Conservation (phyloP, 2,888 invertebrate genomes). For the Andrena praecox region DNA sequence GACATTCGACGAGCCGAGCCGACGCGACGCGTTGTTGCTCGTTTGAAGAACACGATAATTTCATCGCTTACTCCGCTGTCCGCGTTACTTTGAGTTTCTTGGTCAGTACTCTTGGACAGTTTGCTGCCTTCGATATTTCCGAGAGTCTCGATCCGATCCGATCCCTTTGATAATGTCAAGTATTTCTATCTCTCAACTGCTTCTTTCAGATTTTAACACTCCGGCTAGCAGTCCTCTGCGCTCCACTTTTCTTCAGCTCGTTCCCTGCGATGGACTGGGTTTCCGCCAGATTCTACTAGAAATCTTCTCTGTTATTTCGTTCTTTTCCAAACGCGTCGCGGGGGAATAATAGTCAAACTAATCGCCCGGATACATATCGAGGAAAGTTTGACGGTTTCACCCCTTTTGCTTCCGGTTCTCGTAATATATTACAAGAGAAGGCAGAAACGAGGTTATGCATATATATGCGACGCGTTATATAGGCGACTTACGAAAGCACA, state of each 20-base stretch:
- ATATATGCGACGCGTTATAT: slow-evolving; percentile 16
- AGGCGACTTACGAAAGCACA: slow-evolving; percentile 33
- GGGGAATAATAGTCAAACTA: too few species aligned
- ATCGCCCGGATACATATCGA: background rate
- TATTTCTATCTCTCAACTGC: background rate
- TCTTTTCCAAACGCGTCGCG: too few species aligned
- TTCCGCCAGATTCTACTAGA: too few species aligned
- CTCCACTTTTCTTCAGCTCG: too few species aligned
- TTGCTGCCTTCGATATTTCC: background rate
- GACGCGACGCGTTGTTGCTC: slow-evolving; percentile 1
- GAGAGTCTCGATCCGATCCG: background rate
- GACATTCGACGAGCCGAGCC: background rate
- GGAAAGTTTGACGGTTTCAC: background rate
- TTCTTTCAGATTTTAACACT: background rate
- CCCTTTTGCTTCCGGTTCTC: background rate
- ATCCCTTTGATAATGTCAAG: background rate
- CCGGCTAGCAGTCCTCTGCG: background rate
- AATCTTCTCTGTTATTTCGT: too few species aligned
- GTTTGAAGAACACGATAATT: slow-evolving; percentile 19
- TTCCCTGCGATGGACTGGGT: too few species aligned
- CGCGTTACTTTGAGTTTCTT: slow-evolving; percentile 11
- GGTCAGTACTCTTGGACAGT: background rate
- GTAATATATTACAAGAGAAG: background rate
- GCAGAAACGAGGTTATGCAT: slow-evolving; percentile 37
- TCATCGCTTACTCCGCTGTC: slow-evolving; percentile 11